These are phyloP conservation scores for Lineus longissimus DNA, from an alignment of 1,140 invertebrate genomes.

Conservation along the genomic window DNA sequence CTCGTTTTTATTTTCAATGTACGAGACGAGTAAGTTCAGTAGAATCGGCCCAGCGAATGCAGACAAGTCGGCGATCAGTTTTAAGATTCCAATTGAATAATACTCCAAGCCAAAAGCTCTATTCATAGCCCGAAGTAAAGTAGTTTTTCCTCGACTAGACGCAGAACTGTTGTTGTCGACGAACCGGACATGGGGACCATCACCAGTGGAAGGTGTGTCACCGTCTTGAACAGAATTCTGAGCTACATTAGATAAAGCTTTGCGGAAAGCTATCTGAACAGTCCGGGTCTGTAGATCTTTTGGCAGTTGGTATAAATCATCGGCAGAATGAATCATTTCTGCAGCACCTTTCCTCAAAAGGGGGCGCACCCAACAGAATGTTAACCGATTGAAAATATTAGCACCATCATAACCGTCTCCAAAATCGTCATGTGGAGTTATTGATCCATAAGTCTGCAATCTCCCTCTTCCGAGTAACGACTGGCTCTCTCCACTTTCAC, in stretches of 20 bases:
- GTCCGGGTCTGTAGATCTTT: constrained; percentile 60
- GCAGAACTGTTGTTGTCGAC: too few species aligned
- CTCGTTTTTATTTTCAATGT: constrained; percentile 71
- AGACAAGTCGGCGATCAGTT: constrained; percentile 75
- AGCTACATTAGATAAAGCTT: too few species aligned
- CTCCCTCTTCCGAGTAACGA: constrained; percentile 49
- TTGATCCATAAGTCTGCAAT: constrained; percentile 57
- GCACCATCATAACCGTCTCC: constrained; percentile 76
- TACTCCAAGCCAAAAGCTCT: constrained; percentile 81
- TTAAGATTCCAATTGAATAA: constrained; percentile 81
- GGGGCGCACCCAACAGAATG: constrained; percentile 84
- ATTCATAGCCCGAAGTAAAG: constrained; percentile 72
- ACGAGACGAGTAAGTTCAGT: constrained; percentile 75
- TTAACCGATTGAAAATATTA: constrained; percentile 67
- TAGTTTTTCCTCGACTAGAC: not conserved
- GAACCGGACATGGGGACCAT: too few species aligned
- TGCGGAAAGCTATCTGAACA: too few species aligned
- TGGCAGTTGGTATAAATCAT: constrained; percentile 85
- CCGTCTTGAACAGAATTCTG: too few species aligned
- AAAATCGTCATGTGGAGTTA: constrained; percentile 66
- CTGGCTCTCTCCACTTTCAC: constrained; percentile 50
- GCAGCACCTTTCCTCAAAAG: constrained; percentile 79
- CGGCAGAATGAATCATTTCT: constrained; percentile 64
- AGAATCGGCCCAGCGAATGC: constrained; percentile 86
- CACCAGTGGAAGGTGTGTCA: too few species aligned